A percentile compares a stretch with the other conserved stretches of the same genome.
Evolutionary conservation across 2,888 invertebrate species (phyloP).

Genomic region (Conomelus anceps): DNA sequence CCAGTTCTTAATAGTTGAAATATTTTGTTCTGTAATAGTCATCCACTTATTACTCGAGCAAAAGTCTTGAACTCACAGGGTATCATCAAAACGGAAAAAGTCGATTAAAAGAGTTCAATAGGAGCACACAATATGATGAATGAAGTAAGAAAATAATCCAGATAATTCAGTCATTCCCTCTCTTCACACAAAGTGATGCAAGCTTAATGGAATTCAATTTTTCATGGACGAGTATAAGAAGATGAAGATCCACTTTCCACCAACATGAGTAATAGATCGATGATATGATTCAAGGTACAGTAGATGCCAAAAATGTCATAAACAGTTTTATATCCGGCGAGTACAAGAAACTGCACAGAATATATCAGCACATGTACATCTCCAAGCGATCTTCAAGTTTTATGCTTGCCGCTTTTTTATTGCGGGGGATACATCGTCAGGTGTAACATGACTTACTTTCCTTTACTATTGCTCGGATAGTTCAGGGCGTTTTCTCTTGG

Average conservation of each 20-base stretch:
- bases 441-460: background rate
- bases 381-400: background rate
- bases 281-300: background rate
- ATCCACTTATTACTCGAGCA: too few species aligned
- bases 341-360: background rate
- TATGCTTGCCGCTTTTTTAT: background rate
- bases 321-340: background rate
- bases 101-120: too few species aligned
- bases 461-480: background rate
- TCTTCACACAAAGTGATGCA: too few species aligned
- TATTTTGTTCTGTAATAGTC: too few species aligned
- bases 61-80: too few species aligned
- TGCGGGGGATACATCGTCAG: background rate
- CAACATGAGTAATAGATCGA: background rate
- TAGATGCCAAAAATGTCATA: background rate
- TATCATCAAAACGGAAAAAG: too few species aligned
- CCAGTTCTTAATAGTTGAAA: too few species aligned
- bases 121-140: too few species aligned
- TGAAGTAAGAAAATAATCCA: too few species aligned
- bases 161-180: too few species aligned
- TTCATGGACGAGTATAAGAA: background rate
- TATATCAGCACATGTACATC: background rate
- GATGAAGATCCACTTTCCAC: too few species aligned
- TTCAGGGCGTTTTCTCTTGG: background rate
- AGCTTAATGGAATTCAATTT: too few species aligned